A percentile compares a stretch with the other conserved stretches of the same genome.
These are phyloP conservation scores for Benthosema pterotum DNA, from an alignment of 2,797 vertebrate genomes.

Conservation along the genomic window DNA sequence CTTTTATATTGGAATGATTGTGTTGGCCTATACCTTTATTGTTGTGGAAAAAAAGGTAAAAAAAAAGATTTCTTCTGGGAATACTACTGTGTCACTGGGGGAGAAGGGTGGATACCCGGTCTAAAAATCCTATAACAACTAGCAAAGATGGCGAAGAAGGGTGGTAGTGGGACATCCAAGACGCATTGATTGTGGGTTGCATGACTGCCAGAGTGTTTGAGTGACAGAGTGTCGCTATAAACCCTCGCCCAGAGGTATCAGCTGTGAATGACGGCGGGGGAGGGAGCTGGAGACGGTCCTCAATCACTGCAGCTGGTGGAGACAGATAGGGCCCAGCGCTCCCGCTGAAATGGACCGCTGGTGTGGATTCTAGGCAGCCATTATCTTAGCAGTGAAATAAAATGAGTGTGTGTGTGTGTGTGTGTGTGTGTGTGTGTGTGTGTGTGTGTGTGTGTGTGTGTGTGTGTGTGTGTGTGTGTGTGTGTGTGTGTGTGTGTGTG, in stretches of 20 bases:
- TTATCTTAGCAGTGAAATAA: too few species aligned
- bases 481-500: conserved; percentile 1
- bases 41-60: too few species aligned
- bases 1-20: too few species aligned
- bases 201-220: conserved; percentile 62
- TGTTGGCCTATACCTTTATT: too few species aligned
- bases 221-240: conserved; percentile 67
- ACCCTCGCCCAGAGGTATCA: conserved; percentile 71
- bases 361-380: conserved; percentile 22
- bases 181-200: conserved; percentile 63
- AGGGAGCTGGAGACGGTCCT: conserved; percentile 65
- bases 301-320: conserved; percentile 60
- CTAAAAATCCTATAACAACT: neutral
- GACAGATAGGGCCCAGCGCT: conserved; percentile 42
- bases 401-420: conserved; percentile 7
- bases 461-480: conserved; percentile 1
- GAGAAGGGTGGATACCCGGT: too few species aligned
- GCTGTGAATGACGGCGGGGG: conserved; percentile 69
- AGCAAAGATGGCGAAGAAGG: neutral
- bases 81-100: too few species aligned
- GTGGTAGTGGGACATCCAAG: conserved; percentile 36
- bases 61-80: too few species aligned
- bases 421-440: conserved; percentile 11
- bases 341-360: conserved; percentile 35
- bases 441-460: conserved; percentile 7